These are phyloP conservation scores for Torymus auratus DNA, from an alignment of 2,888 invertebrate species.

Conservation along the genomic window DNA sequence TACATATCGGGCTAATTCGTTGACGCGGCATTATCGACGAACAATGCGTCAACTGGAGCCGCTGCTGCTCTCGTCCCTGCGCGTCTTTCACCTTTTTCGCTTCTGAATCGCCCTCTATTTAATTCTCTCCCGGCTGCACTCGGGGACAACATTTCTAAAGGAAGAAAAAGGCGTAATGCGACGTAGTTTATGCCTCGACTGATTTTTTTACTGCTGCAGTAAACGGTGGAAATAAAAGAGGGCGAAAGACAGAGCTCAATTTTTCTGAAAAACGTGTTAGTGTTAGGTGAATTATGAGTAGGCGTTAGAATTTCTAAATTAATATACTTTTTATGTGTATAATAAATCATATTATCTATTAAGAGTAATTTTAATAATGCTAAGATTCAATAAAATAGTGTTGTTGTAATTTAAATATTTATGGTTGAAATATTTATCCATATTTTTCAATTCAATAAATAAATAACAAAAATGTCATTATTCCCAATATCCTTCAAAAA, in stretches of 20 bases:
- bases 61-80: not conserved
- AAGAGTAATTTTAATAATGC: no score
- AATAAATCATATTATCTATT: no score
- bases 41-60: slow-evolving; percentile 54
- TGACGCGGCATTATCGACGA: slow-evolving; percentile 58
- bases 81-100: slow-evolving; percentile 57
- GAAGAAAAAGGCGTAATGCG: slow-evolving; percentile 40
- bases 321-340: no score
- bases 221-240: slow-evolving; percentile 17
- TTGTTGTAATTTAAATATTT: no score
- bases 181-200: slow-evolving; percentile 40
- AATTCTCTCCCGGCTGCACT: slow-evolving; percentile 39
- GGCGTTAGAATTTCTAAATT: not conserved
- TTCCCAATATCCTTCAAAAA: no score
- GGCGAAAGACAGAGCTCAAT: not conserved
- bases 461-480: no score
- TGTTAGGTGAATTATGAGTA: slow-evolving; percentile 4
- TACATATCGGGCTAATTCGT: slow-evolving; percentile 70
- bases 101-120: slow-evolving; percentile 48
- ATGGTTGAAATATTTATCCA: no score
- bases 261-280: slow-evolving; percentile 12
- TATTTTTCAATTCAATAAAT: not conserved
- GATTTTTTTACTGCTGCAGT: slow-evolving; percentile 38
- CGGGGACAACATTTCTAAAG: slow-evolving; percentile 47
- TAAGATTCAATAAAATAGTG: no score